These are phyloP conservation scores for Synanthedon formicaeformis DNA, from an alignment of 2,888 invertebrate species.

Conservation along the genomic window DNA sequence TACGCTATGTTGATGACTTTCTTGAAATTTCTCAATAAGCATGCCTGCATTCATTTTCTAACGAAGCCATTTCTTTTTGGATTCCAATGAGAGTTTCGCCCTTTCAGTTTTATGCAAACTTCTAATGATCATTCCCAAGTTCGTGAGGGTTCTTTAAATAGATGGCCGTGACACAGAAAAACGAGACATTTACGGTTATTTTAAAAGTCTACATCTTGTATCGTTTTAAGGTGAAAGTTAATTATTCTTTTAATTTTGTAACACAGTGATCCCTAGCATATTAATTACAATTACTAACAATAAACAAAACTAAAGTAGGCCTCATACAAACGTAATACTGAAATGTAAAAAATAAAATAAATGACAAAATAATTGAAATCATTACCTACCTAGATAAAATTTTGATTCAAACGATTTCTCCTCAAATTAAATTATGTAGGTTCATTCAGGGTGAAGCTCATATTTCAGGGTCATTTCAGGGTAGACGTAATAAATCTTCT, in stretches of 20 bases:
- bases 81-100: neutral
- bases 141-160: neutral
- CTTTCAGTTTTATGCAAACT: neutral
- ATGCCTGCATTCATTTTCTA: no score
- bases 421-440: no score
- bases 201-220: neutral
- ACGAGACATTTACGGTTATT: neutral
- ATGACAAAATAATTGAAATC: no score
- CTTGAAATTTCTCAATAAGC: no score
- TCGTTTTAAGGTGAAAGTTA: neutral
- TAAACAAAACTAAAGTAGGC: neutral
- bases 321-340: neutral
- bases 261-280: neutral
- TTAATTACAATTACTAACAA: neutral
- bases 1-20: no score
- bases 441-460: no score
- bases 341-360: neutral
- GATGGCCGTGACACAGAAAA: neutral
- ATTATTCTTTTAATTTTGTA: neutral
- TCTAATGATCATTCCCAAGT: neutral
- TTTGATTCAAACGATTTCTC: no score
- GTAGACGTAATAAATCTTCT: no score
- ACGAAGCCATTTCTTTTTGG: neutral
- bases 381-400: no score
- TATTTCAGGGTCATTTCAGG: no score